A percentile compares a stretch with the other conserved stretches of the same genome.
Conservation (phyloP, 2,113 vertebrate species). For the Phrynosoma platyrhinos region DNA sequence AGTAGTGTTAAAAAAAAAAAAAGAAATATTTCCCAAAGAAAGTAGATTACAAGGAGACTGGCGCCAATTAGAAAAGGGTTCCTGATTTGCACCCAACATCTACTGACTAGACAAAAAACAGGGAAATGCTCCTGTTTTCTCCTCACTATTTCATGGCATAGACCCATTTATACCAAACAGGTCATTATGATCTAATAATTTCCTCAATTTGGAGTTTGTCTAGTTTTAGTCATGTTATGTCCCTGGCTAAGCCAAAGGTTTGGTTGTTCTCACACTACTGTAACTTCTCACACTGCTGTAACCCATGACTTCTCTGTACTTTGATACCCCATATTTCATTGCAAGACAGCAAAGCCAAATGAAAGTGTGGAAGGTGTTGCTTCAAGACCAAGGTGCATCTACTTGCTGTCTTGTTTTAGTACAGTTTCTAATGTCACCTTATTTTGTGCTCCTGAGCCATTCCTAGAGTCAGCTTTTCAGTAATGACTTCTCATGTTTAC, state of each 20-base stretch:
- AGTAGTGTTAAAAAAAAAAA: fast-evolving
- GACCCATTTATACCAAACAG: not conserved
- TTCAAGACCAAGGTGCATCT: not conserved
- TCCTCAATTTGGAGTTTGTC: not conserved
- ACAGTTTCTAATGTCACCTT: not conserved
- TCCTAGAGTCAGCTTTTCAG: not conserved
- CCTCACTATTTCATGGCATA: not conserved
- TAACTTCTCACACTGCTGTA: not conserved
- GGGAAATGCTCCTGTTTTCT: not conserved
- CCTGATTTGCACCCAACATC: not conserved
- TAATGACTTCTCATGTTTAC: not conserved
- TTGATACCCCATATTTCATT: not conserved
- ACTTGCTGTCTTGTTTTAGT: not conserved
- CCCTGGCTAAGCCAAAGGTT: not conserved
- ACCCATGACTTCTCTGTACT: not conserved
- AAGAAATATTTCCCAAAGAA: not conserved
- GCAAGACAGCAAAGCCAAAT: not conserved
- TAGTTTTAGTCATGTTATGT: not conserved
- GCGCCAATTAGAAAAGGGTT: not conserved
- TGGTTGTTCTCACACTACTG: not conserved
- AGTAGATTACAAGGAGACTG: not conserved
- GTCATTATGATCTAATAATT: not conserved
- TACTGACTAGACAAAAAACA: not conserved
- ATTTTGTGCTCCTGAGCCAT: conserved; percentile 31
- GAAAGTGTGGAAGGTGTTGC: not conserved